Evolutionary conservation across 2,797 vertebrate genomes (phyloP).

Genomic region (Xiphophorus birchmanni): DNA sequence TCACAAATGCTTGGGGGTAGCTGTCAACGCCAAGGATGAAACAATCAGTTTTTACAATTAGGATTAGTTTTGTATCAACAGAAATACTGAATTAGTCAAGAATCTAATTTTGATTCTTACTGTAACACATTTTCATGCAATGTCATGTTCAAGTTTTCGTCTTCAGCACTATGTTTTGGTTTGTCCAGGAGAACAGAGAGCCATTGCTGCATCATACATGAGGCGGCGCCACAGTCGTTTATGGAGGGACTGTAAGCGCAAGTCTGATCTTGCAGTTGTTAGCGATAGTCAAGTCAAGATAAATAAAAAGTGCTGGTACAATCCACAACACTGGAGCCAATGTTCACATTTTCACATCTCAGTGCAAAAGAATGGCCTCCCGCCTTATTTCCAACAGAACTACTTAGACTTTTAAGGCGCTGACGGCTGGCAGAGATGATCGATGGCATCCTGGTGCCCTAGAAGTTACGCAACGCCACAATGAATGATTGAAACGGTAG

Average conservation of each 20-base stretch:
- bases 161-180: neutral
- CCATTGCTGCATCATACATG: neutral
- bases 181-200: neutral
- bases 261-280: neutral
- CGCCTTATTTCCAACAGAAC: neutral
- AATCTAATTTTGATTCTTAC: too few relatives aligned
- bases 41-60: too few relatives aligned
- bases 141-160: too few relatives aligned
- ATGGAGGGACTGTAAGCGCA: neutral
- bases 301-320: neutral
- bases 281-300: neutral
- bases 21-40: too few relatives aligned
- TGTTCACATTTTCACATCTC: slow-evolving; percentile 1
- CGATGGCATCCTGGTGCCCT: slow-evolving; percentile 4
- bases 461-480: slow-evolving; percentile 1
- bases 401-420: neutral
- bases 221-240: neutral
- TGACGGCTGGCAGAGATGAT: slow-evolving; percentile 9
- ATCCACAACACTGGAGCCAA: neutral
- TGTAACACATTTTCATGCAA: too few relatives aligned
- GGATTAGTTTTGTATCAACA: too few relatives aligned
- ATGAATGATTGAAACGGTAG: slow-evolving; percentile 50
- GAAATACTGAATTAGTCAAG: too few relatives aligned
- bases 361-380: slow-evolving; percentile 2
- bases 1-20: too few relatives aligned